Evolutionary conservation across 2,888 invertebrate species (phyloP).

Genomic region (Anthoptus insignis): DNA sequence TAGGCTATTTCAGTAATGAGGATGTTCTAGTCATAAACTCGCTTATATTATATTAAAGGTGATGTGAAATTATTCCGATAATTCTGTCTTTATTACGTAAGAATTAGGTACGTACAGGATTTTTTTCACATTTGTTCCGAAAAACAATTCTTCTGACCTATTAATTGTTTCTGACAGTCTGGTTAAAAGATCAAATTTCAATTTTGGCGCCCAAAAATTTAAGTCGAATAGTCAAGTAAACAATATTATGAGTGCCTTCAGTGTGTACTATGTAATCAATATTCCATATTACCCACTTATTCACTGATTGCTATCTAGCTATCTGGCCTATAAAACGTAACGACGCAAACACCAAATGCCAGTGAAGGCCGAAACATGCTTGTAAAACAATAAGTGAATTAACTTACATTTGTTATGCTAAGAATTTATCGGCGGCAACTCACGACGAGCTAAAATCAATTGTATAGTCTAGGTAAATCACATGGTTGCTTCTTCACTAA

Average conservation of each 20-base stretch:
- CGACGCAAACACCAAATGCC: slow-evolving; percentile 3
- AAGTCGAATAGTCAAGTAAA: no score
- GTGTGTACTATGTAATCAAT: slow-evolving; percentile 1
- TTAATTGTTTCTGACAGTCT: no score
- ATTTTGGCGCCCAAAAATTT: no score
- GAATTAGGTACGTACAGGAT: no score
- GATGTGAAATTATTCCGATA: neutral
- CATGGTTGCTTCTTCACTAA: no score
- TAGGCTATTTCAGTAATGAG: slow-evolving; percentile 15
- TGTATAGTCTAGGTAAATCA: no score
- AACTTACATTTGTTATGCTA: slow-evolving; percentile 5
- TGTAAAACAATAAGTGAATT: slow-evolving; percentile 8
- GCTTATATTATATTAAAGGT: neutral
- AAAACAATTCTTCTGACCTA: no score
- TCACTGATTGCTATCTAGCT: slow-evolving; percentile 6
- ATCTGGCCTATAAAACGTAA: slow-evolving; percentile 9
- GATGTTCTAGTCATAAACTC: slow-evolving; percentile 11
- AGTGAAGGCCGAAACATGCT: slow-evolving; percentile 7
- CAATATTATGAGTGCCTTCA: no score
- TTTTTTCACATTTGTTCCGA: no score
- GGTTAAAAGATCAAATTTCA: no score
- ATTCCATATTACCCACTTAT: slow-evolving; percentile 8
- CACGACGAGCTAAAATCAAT: no score
- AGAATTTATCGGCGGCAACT: neutral
- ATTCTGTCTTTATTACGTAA: neutral